Evolutionary conservation across 53 echinoderm and acorn worm species (phyloP), one percentile per base, ranked within the genome.

Genomic region (Hippasteria phrygiana): DNA sequence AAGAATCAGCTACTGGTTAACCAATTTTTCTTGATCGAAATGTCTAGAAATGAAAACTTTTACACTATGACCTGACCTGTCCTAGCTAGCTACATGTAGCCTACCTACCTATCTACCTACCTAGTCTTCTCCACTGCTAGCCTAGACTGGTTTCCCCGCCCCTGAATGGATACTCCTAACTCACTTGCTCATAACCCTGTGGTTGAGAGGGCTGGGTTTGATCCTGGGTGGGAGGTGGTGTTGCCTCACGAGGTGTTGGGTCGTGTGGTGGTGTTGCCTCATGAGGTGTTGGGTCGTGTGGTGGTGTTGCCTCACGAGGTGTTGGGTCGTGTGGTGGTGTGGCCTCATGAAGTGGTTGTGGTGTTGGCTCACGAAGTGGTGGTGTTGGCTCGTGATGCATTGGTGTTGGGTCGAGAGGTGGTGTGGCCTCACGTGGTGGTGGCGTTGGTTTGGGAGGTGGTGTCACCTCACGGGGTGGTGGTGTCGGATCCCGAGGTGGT

Each of bases 111-210:
- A 70, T 12, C 70, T 85, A 85, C 69, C 12, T 69, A 70, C 71
- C 54, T 53, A 85, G 85, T 85, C 85, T 71, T 85, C 63, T 71
- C 85, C 85, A 85, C 85, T 85, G 70, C 85, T 85, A 85, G 70
- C 71, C 71, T 85, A 71, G 11, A 43, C 17, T 78, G 55, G 1
- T 55, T 37, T 38, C 78, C 53, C 38, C 47, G 47, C 47, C 69
- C 85, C 26, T 32, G 20, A 48, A 71, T 51, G 22, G 69, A 36
- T 48, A 39, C 18, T 43, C 71, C 51, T 69, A 85, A 85, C 85
- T 85, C 71, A 85, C 85, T 85, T 85, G 81, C 85, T 70, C 70
- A 32, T 69, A 70, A 26, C 9, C 38, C 37, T 11, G 18, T 73
- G 13, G 69, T 34, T 50, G 50, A 12, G 85, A 31, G 8, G 36